A percentile compares a stretch with the other conserved stretches of the same genome.
Conservation (phyloP, 92 coral and sea anemone genomes). For the Parazoanthus atlanticus region DNA sequence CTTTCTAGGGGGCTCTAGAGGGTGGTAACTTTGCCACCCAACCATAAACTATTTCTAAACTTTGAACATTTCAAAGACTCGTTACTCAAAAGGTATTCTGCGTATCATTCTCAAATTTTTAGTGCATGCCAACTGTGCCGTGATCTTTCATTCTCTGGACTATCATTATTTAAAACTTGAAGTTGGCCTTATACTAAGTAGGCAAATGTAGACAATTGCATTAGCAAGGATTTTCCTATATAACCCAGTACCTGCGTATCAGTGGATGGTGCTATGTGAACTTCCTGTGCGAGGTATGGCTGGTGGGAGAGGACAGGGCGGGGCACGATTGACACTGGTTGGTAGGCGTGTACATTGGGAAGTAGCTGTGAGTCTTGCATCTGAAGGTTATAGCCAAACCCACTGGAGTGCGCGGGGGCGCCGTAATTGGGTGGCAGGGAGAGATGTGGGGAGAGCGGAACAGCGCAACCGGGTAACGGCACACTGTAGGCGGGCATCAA, state of each 20-base stretch:
- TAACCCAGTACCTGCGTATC: not conserved
- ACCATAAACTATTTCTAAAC: too few species aligned
- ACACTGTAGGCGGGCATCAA: not conserved
- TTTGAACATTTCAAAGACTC: too few species aligned
- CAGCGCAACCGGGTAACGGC: conserved; percentile 2
- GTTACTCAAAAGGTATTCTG: too few species aligned
- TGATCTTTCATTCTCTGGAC: too few species aligned
- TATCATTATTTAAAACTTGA: too few species aligned
- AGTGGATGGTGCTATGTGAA: not conserved
- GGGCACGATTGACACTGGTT: conserved; percentile 6
- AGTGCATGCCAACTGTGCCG: too few species aligned
- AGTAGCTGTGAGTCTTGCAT: not conserved
- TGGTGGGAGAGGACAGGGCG: conserved; percentile 19
- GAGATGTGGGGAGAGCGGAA: conserved; percentile 20
- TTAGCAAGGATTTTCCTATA: not conserved
- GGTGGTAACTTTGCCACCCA: too few species aligned
- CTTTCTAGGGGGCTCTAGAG: too few species aligned
- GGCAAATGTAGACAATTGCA: too few species aligned
- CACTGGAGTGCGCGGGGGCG: not conserved
- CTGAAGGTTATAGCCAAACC: conserved; percentile 4
- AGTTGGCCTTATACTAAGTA: too few species aligned
- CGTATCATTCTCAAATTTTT: too few species aligned
- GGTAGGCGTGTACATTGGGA: conserved; percentile 13
- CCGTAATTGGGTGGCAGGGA: conserved; percentile 6
- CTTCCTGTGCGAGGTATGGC: conserved; percentile 19